Base-by-base conservation (phyloP, 2,113 vertebrate species). In the Sisor rabdophorus region DNA sequence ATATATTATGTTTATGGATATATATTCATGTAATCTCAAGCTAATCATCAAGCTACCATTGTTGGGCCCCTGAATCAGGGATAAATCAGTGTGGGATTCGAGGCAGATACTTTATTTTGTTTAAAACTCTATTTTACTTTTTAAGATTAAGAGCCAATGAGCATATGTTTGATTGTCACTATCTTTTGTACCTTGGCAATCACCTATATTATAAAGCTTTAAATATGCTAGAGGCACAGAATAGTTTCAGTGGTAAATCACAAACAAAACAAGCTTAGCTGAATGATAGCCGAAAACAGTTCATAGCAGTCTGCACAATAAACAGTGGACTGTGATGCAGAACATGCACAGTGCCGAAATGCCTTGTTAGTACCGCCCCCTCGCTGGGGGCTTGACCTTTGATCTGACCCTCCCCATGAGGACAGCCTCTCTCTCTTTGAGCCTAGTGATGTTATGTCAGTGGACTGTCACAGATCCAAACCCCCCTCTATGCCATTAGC, bases 361-460 rank as follows among this genome's bases (percentile, higher is more conserved):
- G 48, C 55, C 82, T 87, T 24, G 55, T 91, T 88, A 89, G 84
- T 80, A 74, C 69, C 61, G 69, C 63, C 71, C 77, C 77, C 83
- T 82, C 84, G 72, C 80, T 55, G 71, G 87, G 87, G 86, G 16
- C 73, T 77, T 84, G 85, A 88, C 87, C 82, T 81, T 76, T 80
- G 80, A 77, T 87, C 81, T 79, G 80, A 88, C 85, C 88, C 83
- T 86, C 78, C 86, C 82, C 87, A 80, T 55, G 73, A 63, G 47
- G 40, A 73, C 19, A 63, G 70, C 78, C 71, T 77, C n/a, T n/a
- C n/a, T 79, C 84, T 83, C 75, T 80, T 82, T 78, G 80, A 48
- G 54, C 79, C 78, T 82, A 73, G 81, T 81, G 71, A 79, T 77
- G 78, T 76, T 61, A 82, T 87, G 88, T 90, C 90, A 91, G 78